Evolutionary conservation across 2,888 invertebrate genomes (phyloP).

Genomic region (Synergus itoensis): DNA sequence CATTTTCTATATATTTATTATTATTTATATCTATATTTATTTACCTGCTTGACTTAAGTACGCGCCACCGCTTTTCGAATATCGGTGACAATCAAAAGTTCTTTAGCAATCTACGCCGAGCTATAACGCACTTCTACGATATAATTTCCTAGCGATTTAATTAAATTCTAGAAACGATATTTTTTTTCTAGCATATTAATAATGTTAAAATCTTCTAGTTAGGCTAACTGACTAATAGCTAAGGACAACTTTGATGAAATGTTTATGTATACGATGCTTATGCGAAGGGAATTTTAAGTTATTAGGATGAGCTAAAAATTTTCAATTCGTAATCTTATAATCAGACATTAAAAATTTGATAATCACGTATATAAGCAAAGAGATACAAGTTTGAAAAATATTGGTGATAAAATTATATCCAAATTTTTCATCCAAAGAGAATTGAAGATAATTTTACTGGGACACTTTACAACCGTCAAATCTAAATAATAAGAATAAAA

Average conservation of each 20-base stretch:
- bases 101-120: constrained; percentile 54
- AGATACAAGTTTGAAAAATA: no score
- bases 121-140: constrained; percentile 47
- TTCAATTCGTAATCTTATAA: not conserved
- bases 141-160: constrained; percentile 43
- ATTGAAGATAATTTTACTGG: not conserved
- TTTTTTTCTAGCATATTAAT: constrained; percentile 45
- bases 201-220: constrained; percentile 49
- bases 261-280: constrained; percentile 46
- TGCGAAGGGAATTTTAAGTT: constrained; percentile 46
- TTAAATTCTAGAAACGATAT: constrained; percentile 48
- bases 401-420: no score
- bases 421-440: not conserved
- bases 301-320: constrained; percentile 10
- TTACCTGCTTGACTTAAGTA: constrained; percentile 31
- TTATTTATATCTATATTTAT: constrained; percentile 28
- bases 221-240: constrained; percentile 55
- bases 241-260: constrained; percentile 53
- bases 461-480: no score
- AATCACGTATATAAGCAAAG: not conserved
- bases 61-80: constrained; percentile 2
- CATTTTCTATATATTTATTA: constrained; percentile 41
- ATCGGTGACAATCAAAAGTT: constrained; percentile 41
- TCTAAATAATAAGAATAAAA: not conserved
- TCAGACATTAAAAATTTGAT: not conserved